Base-by-base conservation (phyloP, 2,888 invertebrate species). In the Pheosia tremula region DNA sequence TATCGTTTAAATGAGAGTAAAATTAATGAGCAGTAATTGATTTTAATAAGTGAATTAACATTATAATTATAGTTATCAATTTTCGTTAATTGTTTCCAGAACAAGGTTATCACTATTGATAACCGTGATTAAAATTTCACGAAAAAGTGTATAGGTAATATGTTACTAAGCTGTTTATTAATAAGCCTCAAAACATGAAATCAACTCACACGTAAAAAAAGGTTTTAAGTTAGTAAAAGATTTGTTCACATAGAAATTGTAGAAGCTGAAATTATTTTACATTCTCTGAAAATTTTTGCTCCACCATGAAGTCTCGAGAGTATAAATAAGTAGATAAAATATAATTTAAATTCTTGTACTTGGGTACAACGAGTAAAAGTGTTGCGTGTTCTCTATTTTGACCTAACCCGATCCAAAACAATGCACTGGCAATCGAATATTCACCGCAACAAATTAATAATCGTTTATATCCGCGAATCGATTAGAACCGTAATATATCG, bases 401-500 rank as follows among this genome's bases (percentile, higher is more conserved):
- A 39, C 39, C 39, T 39, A 55, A 55, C 39, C 39, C 13, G 39
- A 24, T 57, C 59, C 56, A 65, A 71, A 71, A 74, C 66, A 64
- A 56, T 71, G 6, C 76, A 77, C 77, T 69, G 62, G n/a, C 69
- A 71, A 66, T 64, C 64, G 60, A 60, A 67, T 72, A 75, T 69
- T 68, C 76, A 78, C 77, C 74, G 76, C 66, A 65, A 63, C 69
- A 58, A 79, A 77, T 72, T 63, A 60, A 70, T 66, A 64, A 74
- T 74, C 58, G 67, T 61, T 57, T 41, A 43, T 56, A 67, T 67
- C 59, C 59, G 64, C 60, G 61, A 77, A 76, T 78, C 66, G 62
- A 75, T 78, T 77, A 77, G 53, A 71, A 68, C 67, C 69, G 69
- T 71, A 76, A 77, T 72, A 75, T 75, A 60, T 69, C 62, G 71